These are phyloP conservation scores for Poicephalus gulielmi DNA, from an alignment of 2,113 vertebrate species.

Conservation along the genomic window DNA sequence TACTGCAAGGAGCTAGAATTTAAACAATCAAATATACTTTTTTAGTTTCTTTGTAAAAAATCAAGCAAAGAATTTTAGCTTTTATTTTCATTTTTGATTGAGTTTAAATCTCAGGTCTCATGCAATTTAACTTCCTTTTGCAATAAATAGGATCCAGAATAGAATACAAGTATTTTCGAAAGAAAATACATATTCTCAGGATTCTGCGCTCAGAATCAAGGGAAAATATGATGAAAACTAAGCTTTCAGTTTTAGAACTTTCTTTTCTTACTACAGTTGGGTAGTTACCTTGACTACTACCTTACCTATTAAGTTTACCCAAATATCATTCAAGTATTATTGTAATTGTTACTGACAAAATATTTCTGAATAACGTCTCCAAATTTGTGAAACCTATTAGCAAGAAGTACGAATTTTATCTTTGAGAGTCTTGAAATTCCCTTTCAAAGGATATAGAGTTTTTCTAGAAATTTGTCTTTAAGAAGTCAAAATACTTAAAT, in stretches of 20 bases:
- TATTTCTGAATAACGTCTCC: neutral
- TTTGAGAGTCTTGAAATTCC: neutral
- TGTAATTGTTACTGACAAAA: neutral
- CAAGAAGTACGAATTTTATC: neutral
- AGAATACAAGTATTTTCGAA: neutral
- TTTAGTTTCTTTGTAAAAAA: neutral
- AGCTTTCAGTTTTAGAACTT: neutral
- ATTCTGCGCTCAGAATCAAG: neutral
- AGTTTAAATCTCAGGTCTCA: neutral
- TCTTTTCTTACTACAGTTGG: neutral
- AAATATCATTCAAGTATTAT: neutral
- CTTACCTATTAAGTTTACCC: neutral
- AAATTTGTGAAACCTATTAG: neutral
- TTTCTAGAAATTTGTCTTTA: neutral
- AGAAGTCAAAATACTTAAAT: neutral
- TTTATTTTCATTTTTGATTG: neutral
- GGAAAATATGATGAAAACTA: neutral
- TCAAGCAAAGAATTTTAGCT: neutral
- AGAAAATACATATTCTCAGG: neutral
- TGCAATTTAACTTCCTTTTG: neutral
- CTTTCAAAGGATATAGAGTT: neutral
- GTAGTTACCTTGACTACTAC: neutral
- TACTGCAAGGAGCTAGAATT: neutral
- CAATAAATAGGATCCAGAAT: neutral
- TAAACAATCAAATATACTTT: neutral